Conservation (phyloP, 2,797 vertebrate genomes). For the Myotis findleyi region DNA sequence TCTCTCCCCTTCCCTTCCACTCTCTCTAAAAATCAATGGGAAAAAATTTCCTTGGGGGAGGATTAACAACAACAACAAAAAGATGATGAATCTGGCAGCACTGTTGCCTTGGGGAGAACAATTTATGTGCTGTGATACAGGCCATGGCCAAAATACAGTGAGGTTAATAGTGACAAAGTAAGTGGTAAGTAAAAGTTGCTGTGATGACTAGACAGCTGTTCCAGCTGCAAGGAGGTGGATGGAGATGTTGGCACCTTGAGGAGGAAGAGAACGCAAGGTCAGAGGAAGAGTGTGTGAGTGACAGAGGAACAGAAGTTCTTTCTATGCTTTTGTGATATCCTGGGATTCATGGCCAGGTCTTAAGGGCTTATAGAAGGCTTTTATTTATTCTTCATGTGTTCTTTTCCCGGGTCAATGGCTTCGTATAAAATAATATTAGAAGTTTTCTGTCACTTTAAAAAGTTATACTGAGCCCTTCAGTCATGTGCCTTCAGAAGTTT, state of each 20-base stretch:
- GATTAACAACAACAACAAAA: neutral
- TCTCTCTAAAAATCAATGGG: no score
- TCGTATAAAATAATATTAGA: neutral
- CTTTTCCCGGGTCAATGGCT: neutral
- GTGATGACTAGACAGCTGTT: neutral
- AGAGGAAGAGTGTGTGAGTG: neutral
- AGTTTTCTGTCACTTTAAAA: slow-evolving; percentile 70
- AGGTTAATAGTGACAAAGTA: neutral
- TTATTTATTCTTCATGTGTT: neutral
- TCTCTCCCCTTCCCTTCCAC: no score
- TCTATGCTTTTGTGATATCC: neutral
- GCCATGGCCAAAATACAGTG: neutral
- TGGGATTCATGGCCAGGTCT: neutral
- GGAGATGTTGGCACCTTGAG: neutral
- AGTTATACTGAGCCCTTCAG: slow-evolving; percentile 2
- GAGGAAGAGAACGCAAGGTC: neutral
- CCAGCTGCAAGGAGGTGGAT: neutral
- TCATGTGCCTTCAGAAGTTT: slow-evolving; percentile 54
- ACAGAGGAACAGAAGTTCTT: neutral
- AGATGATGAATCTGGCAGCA: neutral
- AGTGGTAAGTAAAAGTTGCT: neutral
- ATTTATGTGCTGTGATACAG: neutral
- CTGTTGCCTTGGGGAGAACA: neutral
- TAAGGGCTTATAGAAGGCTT: neutral
- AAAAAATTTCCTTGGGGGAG: no score